phyloP scores from a whole-genome alignment of 2,888 invertebrate species.

The Myopa testacea region DNA sequence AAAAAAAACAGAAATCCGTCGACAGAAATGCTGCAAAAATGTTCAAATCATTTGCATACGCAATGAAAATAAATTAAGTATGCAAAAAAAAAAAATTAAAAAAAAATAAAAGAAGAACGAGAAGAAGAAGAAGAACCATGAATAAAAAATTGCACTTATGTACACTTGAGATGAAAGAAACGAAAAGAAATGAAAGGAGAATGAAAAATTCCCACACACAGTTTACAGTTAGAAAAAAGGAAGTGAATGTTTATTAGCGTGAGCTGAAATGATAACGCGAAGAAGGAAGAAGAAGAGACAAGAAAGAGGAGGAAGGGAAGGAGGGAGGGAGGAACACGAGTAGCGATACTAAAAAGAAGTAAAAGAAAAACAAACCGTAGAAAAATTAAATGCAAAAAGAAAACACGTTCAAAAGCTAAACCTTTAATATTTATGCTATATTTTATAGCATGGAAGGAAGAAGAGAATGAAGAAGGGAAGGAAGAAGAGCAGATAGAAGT shows the following conservation, averaged over 20 bases:
- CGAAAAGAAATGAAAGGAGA: background rate
- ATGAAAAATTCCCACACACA: background rate
- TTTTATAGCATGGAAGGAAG: background rate
- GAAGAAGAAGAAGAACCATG: background rate
- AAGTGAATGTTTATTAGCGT: background rate
- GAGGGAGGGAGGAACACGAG: too few relatives aligned
- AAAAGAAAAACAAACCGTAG: too few relatives aligned
- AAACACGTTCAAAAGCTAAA: background rate
- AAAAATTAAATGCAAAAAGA: background rate
- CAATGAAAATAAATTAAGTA: background rate
- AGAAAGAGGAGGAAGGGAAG: too few relatives aligned
- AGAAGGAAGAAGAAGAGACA: background rate
- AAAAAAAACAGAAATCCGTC: background rate
- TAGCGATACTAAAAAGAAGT: too few relatives aligned
- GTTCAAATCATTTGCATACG: constrained; percentile 8
- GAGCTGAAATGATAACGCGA: too few relatives aligned
- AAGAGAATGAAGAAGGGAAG: background rate
- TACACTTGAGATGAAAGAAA: background rate
- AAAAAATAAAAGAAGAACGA: background rate
- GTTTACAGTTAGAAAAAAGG: background rate
- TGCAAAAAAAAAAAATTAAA: background rate
- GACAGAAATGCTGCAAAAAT: background rate
- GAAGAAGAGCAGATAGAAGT: background rate
- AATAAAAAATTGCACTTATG: too few relatives aligned
- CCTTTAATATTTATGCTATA: background rate